These are phyloP conservation scores for Mongoloraphidia duomilia DNA, from an alignment of 2,888 invertebrate genomes.

Conservation along the genomic window DNA sequence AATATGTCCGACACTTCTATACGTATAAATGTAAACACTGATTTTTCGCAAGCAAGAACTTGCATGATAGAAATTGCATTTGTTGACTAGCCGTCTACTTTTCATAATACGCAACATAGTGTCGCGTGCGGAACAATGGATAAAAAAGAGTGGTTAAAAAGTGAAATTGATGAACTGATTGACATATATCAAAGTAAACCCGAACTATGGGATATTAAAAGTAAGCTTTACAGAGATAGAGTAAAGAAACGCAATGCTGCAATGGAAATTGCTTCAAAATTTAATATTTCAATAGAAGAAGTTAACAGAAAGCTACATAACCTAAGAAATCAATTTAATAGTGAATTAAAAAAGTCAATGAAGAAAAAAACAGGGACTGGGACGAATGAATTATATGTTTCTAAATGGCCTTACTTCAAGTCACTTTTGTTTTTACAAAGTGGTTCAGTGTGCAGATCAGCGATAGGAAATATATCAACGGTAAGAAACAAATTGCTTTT, in stretches of 20 bases:
- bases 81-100: too few species aligned
- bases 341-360: slow-evolving; percentile 6
- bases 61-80: too few species aligned
- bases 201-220: slow-evolving; percentile 12
- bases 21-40: too few species aligned
- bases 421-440: slow-evolving; percentile 1
- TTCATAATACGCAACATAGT: too few species aligned
- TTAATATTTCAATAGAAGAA: slow-evolving; percentile 6
- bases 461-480: too few species aligned
- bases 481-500: too few species aligned
- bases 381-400: background rate
- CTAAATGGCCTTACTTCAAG: background rate
- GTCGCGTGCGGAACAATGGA: too few species aligned
- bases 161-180: slow-evolving; percentile 8
- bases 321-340: slow-evolving; percentile 9
- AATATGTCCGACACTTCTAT: too few species aligned
- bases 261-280: slow-evolving; percentile 7
- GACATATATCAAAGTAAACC: slow-evolving; percentile 11
- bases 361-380: slow-evolving; percentile 8
- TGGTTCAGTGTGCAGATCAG: slow-evolving; percentile 1
- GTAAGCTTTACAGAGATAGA: slow-evolving; percentile 20
- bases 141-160: slow-evolving; percentile 4
- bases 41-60: too few species aligned
- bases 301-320: slow-evolving; percentile 8
- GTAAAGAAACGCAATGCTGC: background rate